A percentile compares a stretch with the other conserved stretches of the same genome.
These are phyloP conservation scores for Acanthosepion esculentum DNA, from an alignment of 2,888 invertebrate species.

Conservation along the genomic window DNA sequence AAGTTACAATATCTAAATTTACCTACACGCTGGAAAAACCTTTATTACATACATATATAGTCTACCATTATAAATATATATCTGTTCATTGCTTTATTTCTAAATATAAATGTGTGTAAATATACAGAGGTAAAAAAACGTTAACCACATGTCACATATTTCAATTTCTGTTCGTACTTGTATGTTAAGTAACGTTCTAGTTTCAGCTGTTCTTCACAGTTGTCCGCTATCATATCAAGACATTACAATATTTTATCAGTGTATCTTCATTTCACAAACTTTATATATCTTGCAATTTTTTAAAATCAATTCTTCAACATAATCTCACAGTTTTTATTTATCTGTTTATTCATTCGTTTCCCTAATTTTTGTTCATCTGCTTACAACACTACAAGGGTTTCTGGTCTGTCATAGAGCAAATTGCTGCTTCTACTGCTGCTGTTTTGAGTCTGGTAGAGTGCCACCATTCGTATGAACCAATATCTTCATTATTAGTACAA, in stretches of 20 bases:
- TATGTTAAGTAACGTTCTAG: background rate
- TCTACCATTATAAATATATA: background rate
- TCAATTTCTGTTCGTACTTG: background rate
- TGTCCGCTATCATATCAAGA: background rate
- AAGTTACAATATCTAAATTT: too few species aligned
- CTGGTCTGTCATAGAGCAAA: background rate
- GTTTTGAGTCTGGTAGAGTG: background rate
- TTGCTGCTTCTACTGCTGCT: background rate
- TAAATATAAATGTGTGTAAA: background rate
- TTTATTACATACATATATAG: background rate
- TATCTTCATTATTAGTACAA: background rate
- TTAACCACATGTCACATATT: conserved; percentile 33
- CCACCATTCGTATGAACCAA: conserved; percentile 18
- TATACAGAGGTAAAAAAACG: background rate
- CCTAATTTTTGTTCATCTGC: background rate
- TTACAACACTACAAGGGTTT: conserved; percentile 23
- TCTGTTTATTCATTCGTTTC: background rate
- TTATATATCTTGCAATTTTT: background rate
- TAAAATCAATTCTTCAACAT: background rate
- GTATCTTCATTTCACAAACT: background rate
- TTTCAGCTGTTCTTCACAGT: background rate
- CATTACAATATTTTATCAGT: background rate
- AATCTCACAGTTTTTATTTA: background rate
- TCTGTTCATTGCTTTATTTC: background rate
- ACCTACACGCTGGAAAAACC: too few species aligned